Percentiles rank a stretch among this genome's conserved stretches.
phyloP scores from a whole-genome alignment of 2,888 invertebrate species.

The Andrena haemorrhoa region DNA sequence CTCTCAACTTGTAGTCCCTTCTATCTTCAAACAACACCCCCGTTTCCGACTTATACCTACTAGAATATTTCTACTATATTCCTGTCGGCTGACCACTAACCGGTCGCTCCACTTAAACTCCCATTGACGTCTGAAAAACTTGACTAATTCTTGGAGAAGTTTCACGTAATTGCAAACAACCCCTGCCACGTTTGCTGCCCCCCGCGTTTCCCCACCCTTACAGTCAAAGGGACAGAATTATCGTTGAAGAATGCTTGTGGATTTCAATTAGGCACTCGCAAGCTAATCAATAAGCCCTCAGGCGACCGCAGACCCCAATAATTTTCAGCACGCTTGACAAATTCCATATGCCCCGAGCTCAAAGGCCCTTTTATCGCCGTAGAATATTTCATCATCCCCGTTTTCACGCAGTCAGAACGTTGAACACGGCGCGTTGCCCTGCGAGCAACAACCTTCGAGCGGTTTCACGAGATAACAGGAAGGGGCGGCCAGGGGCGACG shows the following conservation, averaged over 20 bases:
- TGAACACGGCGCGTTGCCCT: background rate
- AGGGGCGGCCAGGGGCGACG: background rate
- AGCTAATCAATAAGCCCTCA: background rate
- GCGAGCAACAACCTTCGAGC: background rate
- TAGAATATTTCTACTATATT: background rate
- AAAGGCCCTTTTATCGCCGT: background rate
- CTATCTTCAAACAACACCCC: too few relatives aligned
- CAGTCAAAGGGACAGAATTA: background rate
- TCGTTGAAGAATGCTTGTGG: conserved; percentile 1
- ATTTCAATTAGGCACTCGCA: background rate
- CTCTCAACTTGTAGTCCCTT: too few relatives aligned
- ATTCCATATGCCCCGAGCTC: background rate
- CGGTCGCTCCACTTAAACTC: background rate
- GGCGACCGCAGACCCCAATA: background rate
- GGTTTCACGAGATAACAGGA: conserved; percentile 29
- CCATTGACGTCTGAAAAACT: background rate
- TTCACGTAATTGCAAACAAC: background rate
- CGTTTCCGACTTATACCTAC: too few relatives aligned
- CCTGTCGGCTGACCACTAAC: background rate
- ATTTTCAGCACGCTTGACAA: background rate
- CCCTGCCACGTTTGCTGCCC: background rate
- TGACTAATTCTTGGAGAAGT: background rate
- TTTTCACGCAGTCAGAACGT: background rate
- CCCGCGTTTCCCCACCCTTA: background rate
- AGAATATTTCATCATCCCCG: conserved; percentile 1